These are phyloP conservation scores for Lophotis ruficrista DNA, from an alignment of 2,113 vertebrate species.

Conservation along the genomic window DNA sequence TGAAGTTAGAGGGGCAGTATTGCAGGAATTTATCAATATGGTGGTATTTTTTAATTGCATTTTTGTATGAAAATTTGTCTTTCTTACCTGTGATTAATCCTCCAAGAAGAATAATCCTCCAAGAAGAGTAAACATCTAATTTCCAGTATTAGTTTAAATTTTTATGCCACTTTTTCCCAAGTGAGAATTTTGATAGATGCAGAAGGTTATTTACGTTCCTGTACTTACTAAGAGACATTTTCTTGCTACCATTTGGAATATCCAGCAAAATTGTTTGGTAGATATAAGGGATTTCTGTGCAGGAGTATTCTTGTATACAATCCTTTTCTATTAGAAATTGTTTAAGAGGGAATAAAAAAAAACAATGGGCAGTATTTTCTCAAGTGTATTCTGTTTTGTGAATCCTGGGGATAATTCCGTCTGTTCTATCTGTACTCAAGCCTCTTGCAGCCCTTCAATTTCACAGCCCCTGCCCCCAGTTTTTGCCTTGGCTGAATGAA, in stretches of 20 bases:
- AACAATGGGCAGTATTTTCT: neutral
- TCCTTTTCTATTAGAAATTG: neutral
- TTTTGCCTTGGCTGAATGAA: neutral
- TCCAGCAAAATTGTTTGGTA: neutral
- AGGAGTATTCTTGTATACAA: neutral
- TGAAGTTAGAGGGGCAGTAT: neutral
- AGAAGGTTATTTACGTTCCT: neutral
- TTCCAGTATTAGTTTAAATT: neutral
- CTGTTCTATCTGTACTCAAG: neutral
- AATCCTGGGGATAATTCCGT: neutral
- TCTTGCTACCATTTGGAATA: neutral
- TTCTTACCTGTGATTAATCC: neutral
- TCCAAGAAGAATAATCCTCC: neutral
- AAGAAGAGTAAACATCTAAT: neutral
- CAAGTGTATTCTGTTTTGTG: neutral
- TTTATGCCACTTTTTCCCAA: neutral
- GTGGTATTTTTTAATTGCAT: neutral
- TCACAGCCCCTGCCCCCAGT: no score
- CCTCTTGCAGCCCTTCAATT: neutral
- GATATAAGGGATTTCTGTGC: neutral
- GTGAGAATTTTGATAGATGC: neutral
- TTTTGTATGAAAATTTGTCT: neutral
- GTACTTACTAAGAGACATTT: neutral
- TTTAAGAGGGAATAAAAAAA: constrained; percentile 22
- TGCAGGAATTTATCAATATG: neutral